phyloP scores from a whole-genome alignment of 2,888 invertebrate species.

The Nymphalis polychloros region DNA sequence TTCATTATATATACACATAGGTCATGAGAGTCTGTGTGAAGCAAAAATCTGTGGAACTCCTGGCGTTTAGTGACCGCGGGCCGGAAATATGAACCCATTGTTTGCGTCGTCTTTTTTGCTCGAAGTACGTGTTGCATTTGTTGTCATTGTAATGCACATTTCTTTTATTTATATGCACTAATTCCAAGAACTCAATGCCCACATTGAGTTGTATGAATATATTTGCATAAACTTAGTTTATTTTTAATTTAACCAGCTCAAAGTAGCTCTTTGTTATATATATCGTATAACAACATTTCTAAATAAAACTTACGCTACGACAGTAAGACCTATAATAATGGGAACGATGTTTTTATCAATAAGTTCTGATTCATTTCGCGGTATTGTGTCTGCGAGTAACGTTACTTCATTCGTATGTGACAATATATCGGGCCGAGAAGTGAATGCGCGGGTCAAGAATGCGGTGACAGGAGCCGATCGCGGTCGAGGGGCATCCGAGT shows the following conservation, averaged over 20 bases:
- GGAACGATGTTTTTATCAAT: conserved; percentile 32
- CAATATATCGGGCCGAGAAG: conserved; percentile 41
- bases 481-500: conserved; percentile 39
- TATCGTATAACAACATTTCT: background rate
- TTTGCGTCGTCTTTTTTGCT: conserved; percentile 60
- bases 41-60: conserved; percentile 43
- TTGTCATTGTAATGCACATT: conserved; percentile 45
- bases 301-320: conserved; percentile 6
- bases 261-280: background rate
- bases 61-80: conserved; percentile 39
- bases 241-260: background rate
- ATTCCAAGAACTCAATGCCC: conserved; percentile 35
- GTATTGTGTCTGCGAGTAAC: conserved; percentile 34
- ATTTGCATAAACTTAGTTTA: conserved; percentile 16
- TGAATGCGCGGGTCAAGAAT: conserved; percentile 57
- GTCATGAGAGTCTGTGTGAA: conserved; percentile 50
- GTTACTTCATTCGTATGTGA: conserved; percentile 42
- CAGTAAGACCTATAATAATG: conserved; percentile 32
- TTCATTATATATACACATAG: conserved; percentile 36
- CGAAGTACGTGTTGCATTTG: conserved; percentile 48
- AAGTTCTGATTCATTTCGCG: conserved; percentile 23
- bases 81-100: conserved; percentile 73
- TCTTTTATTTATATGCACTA: conserved; percentile 36
- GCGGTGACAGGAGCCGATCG: conserved; percentile 47
- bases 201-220: conserved; percentile 27